phyloP scores from a whole-genome alignment of 1,140 invertebrate species.

The Asobara japonica region DNA sequence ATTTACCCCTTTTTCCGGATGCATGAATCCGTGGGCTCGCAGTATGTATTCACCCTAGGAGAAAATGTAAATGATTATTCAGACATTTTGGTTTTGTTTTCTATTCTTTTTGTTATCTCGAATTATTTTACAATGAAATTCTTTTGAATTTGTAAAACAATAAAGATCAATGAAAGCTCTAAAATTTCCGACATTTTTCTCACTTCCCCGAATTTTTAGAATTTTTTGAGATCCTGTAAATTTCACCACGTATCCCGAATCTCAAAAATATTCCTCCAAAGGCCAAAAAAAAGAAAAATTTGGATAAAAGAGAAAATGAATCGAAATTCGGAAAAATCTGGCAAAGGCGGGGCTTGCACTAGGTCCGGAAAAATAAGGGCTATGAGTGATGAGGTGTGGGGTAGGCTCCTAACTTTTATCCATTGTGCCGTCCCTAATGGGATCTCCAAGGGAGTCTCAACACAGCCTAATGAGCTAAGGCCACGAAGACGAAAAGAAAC shows the following conservation, averaged over 20 bases:
- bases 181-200: too few relatives aligned
- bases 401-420: conserved; percentile 56
- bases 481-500: conserved; percentile 25
- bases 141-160: too few relatives aligned
- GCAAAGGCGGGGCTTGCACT: background rate
- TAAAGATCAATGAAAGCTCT: background rate
- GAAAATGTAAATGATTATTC: too few relatives aligned
- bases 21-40: too few relatives aligned
- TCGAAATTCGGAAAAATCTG: background rate
- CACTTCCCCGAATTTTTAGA: too few relatives aligned
- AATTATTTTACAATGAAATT: too few relatives aligned
- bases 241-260: too few relatives aligned
- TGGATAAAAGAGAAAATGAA: background rate
- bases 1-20: background rate
- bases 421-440: conserved; percentile 48
- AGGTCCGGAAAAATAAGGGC: background rate
- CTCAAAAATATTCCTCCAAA: background rate
- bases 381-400: conserved; percentile 58
- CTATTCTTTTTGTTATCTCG: conserved; percentile 28
- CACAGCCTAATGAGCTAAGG: conserved; percentile 32
- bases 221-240: too few relatives aligned
- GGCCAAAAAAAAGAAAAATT: too few relatives aligned
- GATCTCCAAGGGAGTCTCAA: conserved; percentile 21
- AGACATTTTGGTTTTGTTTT: too few relatives aligned
- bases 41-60: too few relatives aligned